Evolutionary conservation across 1,140 invertebrate genomes (phyloP).

Genomic region (Drosophila subobscura): DNA sequence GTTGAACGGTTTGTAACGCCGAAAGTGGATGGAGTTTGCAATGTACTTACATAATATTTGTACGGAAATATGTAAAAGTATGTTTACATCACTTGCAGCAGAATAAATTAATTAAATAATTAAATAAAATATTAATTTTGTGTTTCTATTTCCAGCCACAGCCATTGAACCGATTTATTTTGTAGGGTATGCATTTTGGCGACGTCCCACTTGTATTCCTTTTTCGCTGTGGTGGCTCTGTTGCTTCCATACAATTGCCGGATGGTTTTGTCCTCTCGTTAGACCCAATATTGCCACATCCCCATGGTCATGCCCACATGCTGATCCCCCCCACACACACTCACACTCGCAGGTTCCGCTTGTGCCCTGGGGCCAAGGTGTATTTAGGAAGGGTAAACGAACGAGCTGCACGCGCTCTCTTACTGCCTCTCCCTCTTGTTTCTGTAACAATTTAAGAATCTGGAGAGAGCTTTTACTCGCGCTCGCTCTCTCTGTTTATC

Average conservation of each 20-base stretch:
- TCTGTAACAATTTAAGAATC: not conserved
- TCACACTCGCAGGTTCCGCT: not conserved
- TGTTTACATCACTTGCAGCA: no score
- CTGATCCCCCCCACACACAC: not conserved
- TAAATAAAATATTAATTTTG: no score
- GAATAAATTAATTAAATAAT: no score
- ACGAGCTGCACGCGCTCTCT: not conserved
- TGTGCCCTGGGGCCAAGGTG: not conserved
- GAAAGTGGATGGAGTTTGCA: no score
- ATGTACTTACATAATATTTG: no score
- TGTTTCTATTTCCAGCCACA: no score
- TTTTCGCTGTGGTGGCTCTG: not conserved
- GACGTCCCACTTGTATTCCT: not conserved
- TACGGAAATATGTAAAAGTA: no score
- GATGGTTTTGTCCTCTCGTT: slow-evolving; percentile 55
- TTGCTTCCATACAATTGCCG: slow-evolving; percentile 11
- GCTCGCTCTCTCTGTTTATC: no score
- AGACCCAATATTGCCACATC: slow-evolving; percentile 26
- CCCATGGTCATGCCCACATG: not conserved
- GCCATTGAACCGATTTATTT: no score
- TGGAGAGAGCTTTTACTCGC: not conserved
- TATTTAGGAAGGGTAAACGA: no score
- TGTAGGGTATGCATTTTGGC: no score
- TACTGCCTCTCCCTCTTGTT: not conserved
- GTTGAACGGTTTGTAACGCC: no score